Percentiles rank a stretch among this genome's conserved stretches.
Conservation (phyloP, 2,888 invertebrate species). For the Harpalus rufipes region DNA sequence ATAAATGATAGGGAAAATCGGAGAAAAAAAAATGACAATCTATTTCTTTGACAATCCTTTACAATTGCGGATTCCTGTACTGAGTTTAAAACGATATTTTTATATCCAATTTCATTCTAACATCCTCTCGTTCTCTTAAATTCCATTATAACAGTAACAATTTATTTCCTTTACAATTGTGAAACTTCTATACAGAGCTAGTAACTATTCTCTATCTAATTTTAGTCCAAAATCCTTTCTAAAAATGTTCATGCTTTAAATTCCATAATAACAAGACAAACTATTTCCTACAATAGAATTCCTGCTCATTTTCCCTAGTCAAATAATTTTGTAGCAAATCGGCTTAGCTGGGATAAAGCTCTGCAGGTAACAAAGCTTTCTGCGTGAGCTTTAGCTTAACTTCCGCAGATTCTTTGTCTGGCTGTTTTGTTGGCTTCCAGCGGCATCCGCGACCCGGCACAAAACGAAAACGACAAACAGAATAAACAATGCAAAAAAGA, state of each 20-base stretch:
- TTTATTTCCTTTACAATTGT: no score
- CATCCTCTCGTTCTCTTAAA: no score
- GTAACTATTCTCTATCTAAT: neutral
- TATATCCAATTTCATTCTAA: no score
- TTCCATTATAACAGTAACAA: no score
- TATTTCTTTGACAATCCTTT: no score
- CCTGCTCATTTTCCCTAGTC: slow-evolving; percentile 7
- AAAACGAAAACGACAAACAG: slow-evolving; percentile 1
- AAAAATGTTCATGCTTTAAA: neutral
- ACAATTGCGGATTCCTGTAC: no score
- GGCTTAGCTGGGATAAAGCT: slow-evolving; percentile 32
- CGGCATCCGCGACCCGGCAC: neutral
- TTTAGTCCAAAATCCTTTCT: neutral
- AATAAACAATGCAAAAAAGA: slow-evolving; percentile 17
- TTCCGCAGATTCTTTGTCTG: slow-evolving; percentile 12
- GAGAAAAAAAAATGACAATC: no score
- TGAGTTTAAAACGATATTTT: no score
- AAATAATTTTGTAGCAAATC: slow-evolving; percentile 24
- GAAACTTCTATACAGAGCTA: neutral
- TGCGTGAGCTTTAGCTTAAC: slow-evolving; percentile 24
- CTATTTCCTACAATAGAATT: neutral
- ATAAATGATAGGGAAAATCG: no score
- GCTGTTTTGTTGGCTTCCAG: slow-evolving; percentile 18
- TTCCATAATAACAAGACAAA: neutral
- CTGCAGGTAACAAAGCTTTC: slow-evolving; percentile 29